Percentiles rank a stretch among this genome's conserved stretches.
Evolutionary conservation across 1,140 invertebrate genomes (phyloP).

Genomic region (Pteromalus puparum): DNA sequence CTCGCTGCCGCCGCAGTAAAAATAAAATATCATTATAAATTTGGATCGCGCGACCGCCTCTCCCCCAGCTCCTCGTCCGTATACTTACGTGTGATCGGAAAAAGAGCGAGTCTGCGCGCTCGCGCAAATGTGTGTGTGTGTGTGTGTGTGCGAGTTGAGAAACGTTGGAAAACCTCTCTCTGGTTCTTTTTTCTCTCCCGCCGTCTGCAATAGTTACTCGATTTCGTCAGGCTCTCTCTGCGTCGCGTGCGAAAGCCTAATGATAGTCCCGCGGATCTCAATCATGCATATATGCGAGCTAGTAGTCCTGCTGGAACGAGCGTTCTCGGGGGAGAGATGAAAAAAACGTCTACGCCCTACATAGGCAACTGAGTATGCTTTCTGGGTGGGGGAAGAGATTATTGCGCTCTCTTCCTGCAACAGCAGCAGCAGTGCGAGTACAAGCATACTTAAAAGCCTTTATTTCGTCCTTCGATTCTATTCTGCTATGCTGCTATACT

Average conservation of each 20-base stretch:
- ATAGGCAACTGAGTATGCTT: neutral
- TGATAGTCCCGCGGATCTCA: neutral
- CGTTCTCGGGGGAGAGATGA: neutral
- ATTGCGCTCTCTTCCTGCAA: neutral
- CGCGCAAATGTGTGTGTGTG: neutral
- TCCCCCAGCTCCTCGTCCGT: neutral
- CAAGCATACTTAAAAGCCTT: neutral
- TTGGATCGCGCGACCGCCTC: constrained; percentile 53
- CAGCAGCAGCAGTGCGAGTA: too few relatives aligned
- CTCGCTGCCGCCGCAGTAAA: constrained; percentile 59
- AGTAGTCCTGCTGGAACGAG: neutral
- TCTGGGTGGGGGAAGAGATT: neutral
- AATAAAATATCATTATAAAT: constrained; percentile 66
- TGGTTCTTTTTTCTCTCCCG: too few relatives aligned
- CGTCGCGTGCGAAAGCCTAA: neutral
- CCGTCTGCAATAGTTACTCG: neutral
- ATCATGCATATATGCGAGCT: neutral
- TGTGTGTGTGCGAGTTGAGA: neutral
- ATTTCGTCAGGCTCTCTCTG: neutral
- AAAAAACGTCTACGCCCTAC: neutral
- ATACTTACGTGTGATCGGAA: neutral
- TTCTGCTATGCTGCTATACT: too few relatives aligned
- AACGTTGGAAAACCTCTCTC: neutral
- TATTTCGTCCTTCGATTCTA: neutral
- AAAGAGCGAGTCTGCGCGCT: neutral